These are phyloP conservation scores for Acanthornis magna DNA, from an alignment of 2,797 vertebrate genomes.

Conservation along the genomic window DNA sequence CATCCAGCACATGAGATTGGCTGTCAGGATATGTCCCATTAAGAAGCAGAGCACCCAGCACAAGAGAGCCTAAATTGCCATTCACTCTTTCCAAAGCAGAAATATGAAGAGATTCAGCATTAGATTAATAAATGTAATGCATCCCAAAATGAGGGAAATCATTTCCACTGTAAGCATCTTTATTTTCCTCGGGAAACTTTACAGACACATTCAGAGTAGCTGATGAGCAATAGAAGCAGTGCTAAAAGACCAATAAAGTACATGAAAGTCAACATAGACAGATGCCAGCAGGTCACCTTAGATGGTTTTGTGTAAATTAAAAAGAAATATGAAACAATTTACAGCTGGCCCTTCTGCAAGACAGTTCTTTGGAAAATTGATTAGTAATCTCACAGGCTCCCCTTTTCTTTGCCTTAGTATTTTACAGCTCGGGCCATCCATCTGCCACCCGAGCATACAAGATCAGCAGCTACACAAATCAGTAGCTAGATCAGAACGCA, in stretches of 20 bases:
- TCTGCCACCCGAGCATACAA: not conserved
- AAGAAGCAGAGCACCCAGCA: not conserved
- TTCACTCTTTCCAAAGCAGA: not conserved
- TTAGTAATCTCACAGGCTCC: constrained; percentile 3
- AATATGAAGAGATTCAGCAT: not conserved
- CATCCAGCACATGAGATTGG: not conserved
- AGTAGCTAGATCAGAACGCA: not conserved
- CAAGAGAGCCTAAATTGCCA: not conserved
- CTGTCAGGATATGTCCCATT: not conserved
- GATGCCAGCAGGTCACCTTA: constrained; percentile 20
- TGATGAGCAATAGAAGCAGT: constrained; percentile 1
- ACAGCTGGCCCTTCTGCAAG: not conserved
- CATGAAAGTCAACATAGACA: constrained; percentile 1
- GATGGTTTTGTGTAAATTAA: constrained; percentile 37
- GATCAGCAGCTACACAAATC: constrained; percentile 35
- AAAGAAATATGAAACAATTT: constrained; percentile 49
- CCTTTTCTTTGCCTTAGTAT: not conserved
- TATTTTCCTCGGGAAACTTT: constrained; percentile 30
- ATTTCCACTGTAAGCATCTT: constrained; percentile 2
- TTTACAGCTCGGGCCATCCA: not conserved
- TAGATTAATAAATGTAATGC: constrained; percentile 24
- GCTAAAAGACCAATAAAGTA: constrained; percentile 29
- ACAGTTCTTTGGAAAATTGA: constrained; percentile 34
- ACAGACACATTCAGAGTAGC: not conserved
- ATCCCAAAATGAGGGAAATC: constrained; percentile 25